Base-by-base conservation (phyloP, 2,113 vertebrate species). In the Nothocercus julius region DNA sequence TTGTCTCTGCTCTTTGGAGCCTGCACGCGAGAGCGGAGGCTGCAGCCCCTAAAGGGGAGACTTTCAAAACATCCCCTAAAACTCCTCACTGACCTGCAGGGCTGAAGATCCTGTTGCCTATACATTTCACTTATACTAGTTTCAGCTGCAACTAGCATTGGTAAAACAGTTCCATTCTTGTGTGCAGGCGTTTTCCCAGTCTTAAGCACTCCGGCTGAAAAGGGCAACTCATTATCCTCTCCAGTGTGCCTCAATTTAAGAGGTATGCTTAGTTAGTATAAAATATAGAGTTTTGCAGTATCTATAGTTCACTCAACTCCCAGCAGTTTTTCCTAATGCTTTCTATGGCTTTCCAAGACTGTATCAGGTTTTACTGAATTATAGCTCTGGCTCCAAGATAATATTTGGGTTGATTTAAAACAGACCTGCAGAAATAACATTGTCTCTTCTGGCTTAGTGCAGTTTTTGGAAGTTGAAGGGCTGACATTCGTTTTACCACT, bases 401-500 rank as follows among this genome's bases (percentile, higher is more conserved):
- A 40, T 88, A 92, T 58, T 81, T 93, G 51, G 13, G 66, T 75
- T 95, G 93, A 97, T 95, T 93, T 94, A 95, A 97, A 96, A 92
- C 96, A 97, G 93, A 95, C 61, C 80, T 93, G 83, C n/a, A 96
- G 90, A 72, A 97, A 94, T 68, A 96, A 75, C 82, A 78, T 88
- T 86, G 82, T 94, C 66, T 92, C 73, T 90, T 88, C 59, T 95
- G 68, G 68, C 69, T 92, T 92, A 86, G 88, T 75, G 80, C 85
- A 73, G 7, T 84, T 88, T 94, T 92, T 91, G 76, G 61, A 95
- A 85, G 47, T 47, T 44, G 38, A 88, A 70, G 32, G 44, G 64
- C 44, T 90, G 73, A 86, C 21, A 5, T 81, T 95, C 95, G 40
- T 92, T 92, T 92, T 86, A 86, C 73, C 86, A 68, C 85, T 92